These are phyloP conservation scores for Hartigia nigra DNA, from an alignment of 2,888 invertebrate species.

Conservation along the genomic window DNA sequence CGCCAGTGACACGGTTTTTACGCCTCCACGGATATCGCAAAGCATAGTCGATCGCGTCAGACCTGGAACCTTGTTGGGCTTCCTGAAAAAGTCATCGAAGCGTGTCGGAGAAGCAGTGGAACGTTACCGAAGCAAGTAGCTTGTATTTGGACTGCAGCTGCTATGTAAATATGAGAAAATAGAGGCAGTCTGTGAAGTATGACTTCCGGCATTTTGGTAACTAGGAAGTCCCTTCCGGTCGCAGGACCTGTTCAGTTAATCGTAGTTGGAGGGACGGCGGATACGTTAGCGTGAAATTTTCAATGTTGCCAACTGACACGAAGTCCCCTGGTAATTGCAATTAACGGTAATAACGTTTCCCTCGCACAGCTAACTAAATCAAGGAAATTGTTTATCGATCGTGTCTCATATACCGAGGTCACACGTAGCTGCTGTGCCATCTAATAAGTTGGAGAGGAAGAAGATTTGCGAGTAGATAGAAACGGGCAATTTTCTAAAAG, in stretches of 20 bases:
- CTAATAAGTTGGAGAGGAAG: not conserved
- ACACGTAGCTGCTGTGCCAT: not conserved
- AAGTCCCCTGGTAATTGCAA: slow-evolving; percentile 36
- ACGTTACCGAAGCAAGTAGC: not conserved
- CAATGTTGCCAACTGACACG: slow-evolving; percentile 14
- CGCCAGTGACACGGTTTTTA: not conserved
- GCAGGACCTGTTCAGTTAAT: not conserved
- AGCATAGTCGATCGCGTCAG: not conserved
- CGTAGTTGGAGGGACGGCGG: not conserved
- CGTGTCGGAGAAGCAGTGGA: not conserved
- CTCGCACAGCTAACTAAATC: slow-evolving; percentile 36
- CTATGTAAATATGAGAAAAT: not conserved
- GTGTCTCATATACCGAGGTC: not conserved
- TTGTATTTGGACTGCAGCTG: not conserved
- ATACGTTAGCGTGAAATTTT: slow-evolving; percentile 25
- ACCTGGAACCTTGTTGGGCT: not conserved
- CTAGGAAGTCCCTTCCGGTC: not conserved
- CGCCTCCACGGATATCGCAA: not conserved
- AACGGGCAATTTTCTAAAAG: not conserved
- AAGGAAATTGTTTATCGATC: slow-evolving; percentile 50
- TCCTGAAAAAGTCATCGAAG: not conserved
- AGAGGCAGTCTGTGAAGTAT: not conserved
- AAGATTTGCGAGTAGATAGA: not conserved
- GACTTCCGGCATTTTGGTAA: not conserved
- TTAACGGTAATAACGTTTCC: slow-evolving; percentile 48